Evolutionary conservation across 1,140 invertebrate genomes (phyloP), one percentile per base, ranked within the genome.

Genomic region (Drosophila mayri): DNA sequence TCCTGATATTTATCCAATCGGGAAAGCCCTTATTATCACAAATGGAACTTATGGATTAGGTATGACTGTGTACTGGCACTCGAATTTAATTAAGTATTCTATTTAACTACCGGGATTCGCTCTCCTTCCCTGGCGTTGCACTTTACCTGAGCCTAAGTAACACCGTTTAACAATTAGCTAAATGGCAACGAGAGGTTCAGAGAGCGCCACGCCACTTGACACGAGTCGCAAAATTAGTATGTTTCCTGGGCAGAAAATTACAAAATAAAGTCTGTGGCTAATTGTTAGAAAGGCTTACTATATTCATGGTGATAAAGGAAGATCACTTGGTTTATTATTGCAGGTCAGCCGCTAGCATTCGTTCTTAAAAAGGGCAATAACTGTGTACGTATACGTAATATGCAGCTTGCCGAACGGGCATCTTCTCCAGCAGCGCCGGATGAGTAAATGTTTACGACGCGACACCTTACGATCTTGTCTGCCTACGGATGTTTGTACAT

Each of bases 161-260:
- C 79, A 81, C n/a, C 41, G 41, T 59, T 81, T 81, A 66, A 4
- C 61, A 81, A 81, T 81, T 81, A 81, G 52, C 37, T 44, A 77
- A 77, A 65, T 72, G 60, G 11, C 20, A 14, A 73, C 54, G 41
- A 28, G 49, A 67, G 52, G 66, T 49, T 71, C 52, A 72, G 43
- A 72, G 37, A 46, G 28, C 52, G 37, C 35, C 37, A 70, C n/a
- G 49, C 32, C 43, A 57, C 43, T 77, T 68, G 54, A 35, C 68
- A 71, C 35, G 16, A 14, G 52, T 16, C 14, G 16, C 40, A 32
- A 22, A 22, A 60, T 60, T 20, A 25, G 7, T n/a, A 4, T 25
- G 16, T 44, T 44, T 55, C 16, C 49, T 32, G 14, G 16, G 12
- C 30, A 35, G 3, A 35, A 63, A 20, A 5, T 40, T 7, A 6